Evolutionary conservation across 1,140 invertebrate genomes (phyloP).

Genomic region (Drosophila miranda): DNA sequence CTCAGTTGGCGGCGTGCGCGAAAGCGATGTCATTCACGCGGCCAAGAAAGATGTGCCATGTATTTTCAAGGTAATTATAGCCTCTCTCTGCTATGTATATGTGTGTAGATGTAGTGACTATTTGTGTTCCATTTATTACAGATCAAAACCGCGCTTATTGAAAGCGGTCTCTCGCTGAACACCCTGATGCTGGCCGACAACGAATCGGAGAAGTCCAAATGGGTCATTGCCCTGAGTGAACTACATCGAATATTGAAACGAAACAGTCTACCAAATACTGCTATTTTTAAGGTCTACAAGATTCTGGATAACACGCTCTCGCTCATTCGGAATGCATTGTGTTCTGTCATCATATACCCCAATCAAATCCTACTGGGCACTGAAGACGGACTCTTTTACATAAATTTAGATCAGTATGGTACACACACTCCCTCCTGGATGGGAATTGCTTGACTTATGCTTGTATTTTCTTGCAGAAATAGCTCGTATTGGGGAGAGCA

Average conservation of each 20-base stretch:
- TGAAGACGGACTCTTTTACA: slow-evolving; percentile 97
- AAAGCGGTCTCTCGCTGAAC: slow-evolving; percentile 92
- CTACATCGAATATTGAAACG: slow-evolving; percentile 97
- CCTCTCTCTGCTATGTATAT: too few species aligned
- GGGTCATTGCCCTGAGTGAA: slow-evolving; percentile 98
- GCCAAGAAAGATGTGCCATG: slow-evolving; percentile 99
- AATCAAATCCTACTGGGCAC: slow-evolving; percentile 95
- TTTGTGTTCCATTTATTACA: slow-evolving; percentile 82
- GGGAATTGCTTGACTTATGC: background rate
- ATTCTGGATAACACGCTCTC: slow-evolving; percentile 93
- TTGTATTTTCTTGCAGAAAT: slow-evolving; percentile 86
- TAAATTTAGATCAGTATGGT: slow-evolving; percentile 95
- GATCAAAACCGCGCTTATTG: slow-evolving; percentile 96
- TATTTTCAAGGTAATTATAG: slow-evolving; percentile 95
- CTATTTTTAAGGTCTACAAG: slow-evolving; percentile 95
- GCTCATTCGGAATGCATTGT: slow-evolving; percentile 92
- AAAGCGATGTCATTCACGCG: slow-evolving; percentile 99
- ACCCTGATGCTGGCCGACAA: slow-evolving; percentile 97
- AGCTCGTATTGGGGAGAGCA: slow-evolving; percentile 92
- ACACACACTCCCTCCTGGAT: slow-evolving; percentile 3
- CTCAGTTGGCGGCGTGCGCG: slow-evolving; percentile 95
- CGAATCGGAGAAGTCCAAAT: slow-evolving; percentile 98
- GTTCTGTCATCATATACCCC: slow-evolving; percentile 93
- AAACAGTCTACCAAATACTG: slow-evolving; percentile 97
- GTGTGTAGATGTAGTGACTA: too few species aligned